A percentile compares a stretch with the other conserved stretches of the same genome.
Conservation (phyloP, 92 coral and sea anemone species). For the Heteractis magnifica region DNA sequence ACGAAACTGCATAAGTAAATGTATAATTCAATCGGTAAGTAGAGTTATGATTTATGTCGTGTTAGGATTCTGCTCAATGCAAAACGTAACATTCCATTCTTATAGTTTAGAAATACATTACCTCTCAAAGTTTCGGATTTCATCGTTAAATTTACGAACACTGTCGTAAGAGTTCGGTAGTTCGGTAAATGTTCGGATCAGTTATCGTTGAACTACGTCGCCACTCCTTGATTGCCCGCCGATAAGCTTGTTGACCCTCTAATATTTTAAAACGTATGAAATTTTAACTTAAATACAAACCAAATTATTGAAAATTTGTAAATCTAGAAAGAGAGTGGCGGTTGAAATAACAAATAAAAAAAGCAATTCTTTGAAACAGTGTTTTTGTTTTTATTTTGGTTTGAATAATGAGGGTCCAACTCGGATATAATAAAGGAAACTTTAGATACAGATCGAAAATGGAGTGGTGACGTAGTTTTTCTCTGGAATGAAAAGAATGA, state of each 20-base stretch:
- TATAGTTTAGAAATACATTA: not conserved
- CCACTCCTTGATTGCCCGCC: conserved; percentile 5
- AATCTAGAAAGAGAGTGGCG: not conserved
- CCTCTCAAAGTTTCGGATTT: not conserved
- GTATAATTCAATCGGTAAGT: no score
- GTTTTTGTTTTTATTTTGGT: not conserved
- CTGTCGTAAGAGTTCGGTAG: not conserved
- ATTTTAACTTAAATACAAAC: not conserved
- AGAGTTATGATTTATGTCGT: no score
- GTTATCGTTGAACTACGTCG: not conserved
- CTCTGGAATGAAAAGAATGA: conserved; percentile 1
- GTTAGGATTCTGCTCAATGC: no score
- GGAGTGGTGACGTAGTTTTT: not conserved
- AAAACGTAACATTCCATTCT: not conserved
- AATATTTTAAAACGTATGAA: not conserved
- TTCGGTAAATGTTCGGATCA: not conserved
- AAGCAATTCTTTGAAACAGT: not conserved
- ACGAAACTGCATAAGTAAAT: no score
- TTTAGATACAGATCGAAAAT: not conserved
- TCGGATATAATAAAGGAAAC: not conserved
- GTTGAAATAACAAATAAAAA: not conserved
- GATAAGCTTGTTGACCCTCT: conserved; percentile 10
- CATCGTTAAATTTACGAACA: not conserved
- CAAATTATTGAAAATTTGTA: not conserved
- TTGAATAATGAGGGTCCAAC: not conserved